phyloP scores from a whole-genome alignment of 2,797 vertebrate species.

The Typhlichthys eigenmanni region DNA sequence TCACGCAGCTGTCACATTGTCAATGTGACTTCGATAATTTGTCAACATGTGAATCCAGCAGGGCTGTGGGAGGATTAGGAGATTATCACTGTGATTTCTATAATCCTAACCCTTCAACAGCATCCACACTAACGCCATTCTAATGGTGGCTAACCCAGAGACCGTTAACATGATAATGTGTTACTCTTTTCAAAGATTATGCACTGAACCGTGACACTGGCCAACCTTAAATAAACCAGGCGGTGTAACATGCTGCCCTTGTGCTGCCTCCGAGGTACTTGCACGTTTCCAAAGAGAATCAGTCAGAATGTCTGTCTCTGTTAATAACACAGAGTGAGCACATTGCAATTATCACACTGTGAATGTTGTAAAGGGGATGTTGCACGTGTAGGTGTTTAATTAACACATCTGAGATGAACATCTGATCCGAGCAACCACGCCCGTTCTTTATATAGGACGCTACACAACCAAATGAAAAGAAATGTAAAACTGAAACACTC shows the following conservation, averaged over 20 bases:
- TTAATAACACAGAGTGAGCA: neutral
- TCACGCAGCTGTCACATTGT: constrained; percentile 14
- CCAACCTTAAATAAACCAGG: neutral
- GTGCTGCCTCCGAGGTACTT: neutral
- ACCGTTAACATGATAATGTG: neutral
- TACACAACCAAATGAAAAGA: too few relatives aligned
- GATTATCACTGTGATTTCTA: constrained; percentile 6
- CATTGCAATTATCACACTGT: constrained; percentile 41
- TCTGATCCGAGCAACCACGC: neutral
- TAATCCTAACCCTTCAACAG: neutral
- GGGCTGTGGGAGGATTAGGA: neutral
- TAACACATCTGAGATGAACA: constrained; percentile 51
- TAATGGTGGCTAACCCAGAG: neutral
- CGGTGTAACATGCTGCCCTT: neutral
- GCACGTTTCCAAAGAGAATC: constrained; percentile 2
- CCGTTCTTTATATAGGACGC: too few relatives aligned
- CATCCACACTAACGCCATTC: neutral
- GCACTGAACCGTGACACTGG: constrained; percentile 1
- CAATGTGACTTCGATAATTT: constrained; percentile 2
- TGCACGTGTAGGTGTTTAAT: constrained; percentile 64
- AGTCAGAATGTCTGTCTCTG: neutral
- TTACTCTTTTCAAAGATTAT: neutral
- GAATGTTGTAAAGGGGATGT: constrained; percentile 31
- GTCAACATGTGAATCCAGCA: neutral
- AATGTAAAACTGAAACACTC: too few relatives aligned